Evolutionary conservation across 2,113 vertebrate species (phyloP).

Genomic region (Tringa solitaria): DNA sequence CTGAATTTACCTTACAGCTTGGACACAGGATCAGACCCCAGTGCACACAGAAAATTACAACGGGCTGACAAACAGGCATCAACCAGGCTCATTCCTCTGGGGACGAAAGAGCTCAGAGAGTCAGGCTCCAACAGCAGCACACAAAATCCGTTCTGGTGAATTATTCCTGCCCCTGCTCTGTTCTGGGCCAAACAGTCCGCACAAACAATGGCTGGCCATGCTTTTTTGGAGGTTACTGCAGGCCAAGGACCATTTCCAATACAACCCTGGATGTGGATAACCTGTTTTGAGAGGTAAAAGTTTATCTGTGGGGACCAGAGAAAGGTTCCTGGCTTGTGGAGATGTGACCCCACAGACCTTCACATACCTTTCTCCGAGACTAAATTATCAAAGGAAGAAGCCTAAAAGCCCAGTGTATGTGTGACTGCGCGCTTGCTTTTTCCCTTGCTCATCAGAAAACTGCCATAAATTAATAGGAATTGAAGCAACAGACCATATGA

Average conservation of each 20-base stretch:
- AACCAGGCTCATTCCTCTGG: not conserved
- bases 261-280: not conserved
- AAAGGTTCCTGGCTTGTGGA: conserved; percentile 14
- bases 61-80: not conserved
- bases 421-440: not conserved
- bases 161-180: not conserved
- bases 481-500: not conserved
- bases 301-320: conserved; percentile 47
- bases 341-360: not conserved
- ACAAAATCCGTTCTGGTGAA: not conserved
- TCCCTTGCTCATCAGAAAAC: not conserved
- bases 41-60: not conserved
- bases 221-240: conserved; percentile 17
- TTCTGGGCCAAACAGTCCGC: conserved; percentile 19
- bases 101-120: not conserved
- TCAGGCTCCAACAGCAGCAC: not conserved
- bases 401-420: not conserved
- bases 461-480: not conserved
- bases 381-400: conserved; percentile 5
- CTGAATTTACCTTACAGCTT: not conserved
- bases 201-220: conserved; percentile 28
- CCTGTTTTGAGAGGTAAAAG: conserved; percentile 10
- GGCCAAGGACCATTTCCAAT: conserved; percentile 48
- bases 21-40: not conserved
- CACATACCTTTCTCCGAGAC: not conserved